Conservation (phyloP, 2,113 vertebrate genomes). For the Gopherus evgoodei region DNA sequence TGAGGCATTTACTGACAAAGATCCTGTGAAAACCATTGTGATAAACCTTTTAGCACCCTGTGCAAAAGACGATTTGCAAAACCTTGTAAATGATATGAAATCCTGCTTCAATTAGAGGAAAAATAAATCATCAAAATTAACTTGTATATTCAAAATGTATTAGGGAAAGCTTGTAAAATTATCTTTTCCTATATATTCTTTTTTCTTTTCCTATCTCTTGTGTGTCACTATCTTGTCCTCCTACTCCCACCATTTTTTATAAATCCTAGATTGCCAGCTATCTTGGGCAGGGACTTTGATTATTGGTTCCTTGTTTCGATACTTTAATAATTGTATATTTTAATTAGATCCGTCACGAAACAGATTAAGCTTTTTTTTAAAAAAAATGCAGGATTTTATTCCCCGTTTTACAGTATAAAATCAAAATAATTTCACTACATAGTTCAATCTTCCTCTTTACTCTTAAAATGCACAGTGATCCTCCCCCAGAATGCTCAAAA, state of each 20-base stretch:
- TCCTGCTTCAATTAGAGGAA: background rate
- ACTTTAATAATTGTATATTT: background rate
- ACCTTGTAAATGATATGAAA: rapidly evolving
- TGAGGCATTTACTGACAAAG: background rate
- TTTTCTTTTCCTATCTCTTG: background rate
- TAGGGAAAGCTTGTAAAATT: rapidly evolving
- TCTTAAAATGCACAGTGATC: background rate
- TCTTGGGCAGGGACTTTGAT: background rate
- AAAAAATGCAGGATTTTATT: background rate
- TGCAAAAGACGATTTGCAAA: rapidly evolving
- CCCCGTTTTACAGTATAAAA: background rate
- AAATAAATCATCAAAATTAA: background rate
- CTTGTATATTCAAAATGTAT: background rate
- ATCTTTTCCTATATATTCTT: rapidly evolving
- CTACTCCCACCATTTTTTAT: rapidly evolving
- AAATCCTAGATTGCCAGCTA: background rate
- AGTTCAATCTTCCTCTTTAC: background rate
- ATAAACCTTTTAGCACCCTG: rapidly evolving
- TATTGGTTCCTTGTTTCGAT: background rate
- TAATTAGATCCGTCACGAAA: background rate
- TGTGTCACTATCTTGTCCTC: background rate
- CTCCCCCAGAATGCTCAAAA: background rate
- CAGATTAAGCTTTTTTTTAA: background rate
- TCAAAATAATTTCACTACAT: background rate
- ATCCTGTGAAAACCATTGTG: background rate